A percentile compares a stretch with the other conserved stretches of the same genome.
phyloP scores from a whole-genome alignment of 2,888 invertebrate species.

The Drosophila mulleri region DNA sequence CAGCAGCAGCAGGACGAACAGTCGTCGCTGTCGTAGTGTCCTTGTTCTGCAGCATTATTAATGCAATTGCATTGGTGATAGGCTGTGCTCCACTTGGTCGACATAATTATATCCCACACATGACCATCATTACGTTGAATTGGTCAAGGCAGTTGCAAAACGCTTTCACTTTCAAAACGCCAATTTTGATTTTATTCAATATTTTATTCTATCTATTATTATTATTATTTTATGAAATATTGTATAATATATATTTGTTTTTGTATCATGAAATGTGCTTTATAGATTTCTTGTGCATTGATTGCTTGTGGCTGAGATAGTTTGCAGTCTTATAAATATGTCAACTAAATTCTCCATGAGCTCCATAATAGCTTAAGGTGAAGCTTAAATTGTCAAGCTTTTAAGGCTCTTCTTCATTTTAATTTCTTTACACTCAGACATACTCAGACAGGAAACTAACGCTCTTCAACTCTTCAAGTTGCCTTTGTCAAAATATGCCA shows the following conservation, averaged over 20 bases:
- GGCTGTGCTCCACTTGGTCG: conserved; percentile 35
- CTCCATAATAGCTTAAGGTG: background rate
- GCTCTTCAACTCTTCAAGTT: too few species aligned
- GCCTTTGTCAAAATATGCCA: too few species aligned
- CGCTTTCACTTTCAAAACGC: conserved; percentile 26
- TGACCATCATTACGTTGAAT: conserved; percentile 16
- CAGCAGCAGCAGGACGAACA: conserved; percentile 3
- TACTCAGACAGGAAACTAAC: background rate
- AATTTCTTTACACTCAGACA: background rate
- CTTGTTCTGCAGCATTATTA: conserved; percentile 62
- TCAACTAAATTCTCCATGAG: background rate
- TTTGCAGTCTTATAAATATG: background rate
- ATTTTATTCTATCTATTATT: too few species aligned
- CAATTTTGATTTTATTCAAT: background rate
- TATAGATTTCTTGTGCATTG: too few species aligned
- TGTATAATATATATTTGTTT: too few species aligned
- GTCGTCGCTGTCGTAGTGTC: conserved; percentile 24
- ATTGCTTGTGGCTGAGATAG: too few species aligned
- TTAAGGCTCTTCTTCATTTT: background rate
- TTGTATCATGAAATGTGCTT: too few species aligned
- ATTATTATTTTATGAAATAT: background rate
- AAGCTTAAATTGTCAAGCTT: background rate
- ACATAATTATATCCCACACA: conserved; percentile 47
- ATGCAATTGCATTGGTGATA: conserved; percentile 61
- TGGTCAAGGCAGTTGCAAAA: background rate